These are phyloP conservation scores for Mesocricetus auratus DNA, from an alignment of 2,113 vertebrate species.

Conservation along the genomic window DNA sequence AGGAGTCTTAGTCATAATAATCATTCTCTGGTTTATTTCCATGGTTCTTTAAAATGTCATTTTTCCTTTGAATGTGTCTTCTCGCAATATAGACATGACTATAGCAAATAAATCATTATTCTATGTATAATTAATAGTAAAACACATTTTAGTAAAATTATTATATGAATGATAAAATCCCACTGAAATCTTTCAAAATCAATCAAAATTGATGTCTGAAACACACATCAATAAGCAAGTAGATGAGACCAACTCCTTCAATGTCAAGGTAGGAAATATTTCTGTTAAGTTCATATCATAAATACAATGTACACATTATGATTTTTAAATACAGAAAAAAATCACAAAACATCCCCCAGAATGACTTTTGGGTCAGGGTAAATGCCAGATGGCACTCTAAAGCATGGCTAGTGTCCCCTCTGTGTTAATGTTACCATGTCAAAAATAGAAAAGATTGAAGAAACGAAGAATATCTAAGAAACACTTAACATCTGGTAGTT, in stretches of 20 bases:
- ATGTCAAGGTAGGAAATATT: slow-evolving; percentile 21
- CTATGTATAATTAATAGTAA: neutral
- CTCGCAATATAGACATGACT: neutral
- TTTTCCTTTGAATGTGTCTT: neutral
- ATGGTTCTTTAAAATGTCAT: neutral
- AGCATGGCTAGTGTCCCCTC: neutral
- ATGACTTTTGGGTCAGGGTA: neutral
- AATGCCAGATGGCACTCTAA: neutral
- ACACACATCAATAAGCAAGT: neutral
- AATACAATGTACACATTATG: neutral
- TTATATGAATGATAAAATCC: neutral
- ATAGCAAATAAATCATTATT: neutral
- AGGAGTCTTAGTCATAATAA: neutral
- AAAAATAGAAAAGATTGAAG: neutral
- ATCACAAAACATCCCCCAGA: neutral
- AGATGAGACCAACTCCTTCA: neutral
- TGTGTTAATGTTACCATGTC: neutral
- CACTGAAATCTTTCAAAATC: neutral
- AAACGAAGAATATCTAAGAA: neutral
- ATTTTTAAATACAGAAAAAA: neutral
- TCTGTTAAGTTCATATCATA: neutral
- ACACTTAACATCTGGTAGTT: neutral
- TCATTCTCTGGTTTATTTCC: neutral
- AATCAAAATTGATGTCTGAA: too few species aligned
- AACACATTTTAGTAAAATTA: neutral